Conservation (phyloP, 2,113 vertebrate genomes). For the Poeciliopsis occidentalis region DNA sequence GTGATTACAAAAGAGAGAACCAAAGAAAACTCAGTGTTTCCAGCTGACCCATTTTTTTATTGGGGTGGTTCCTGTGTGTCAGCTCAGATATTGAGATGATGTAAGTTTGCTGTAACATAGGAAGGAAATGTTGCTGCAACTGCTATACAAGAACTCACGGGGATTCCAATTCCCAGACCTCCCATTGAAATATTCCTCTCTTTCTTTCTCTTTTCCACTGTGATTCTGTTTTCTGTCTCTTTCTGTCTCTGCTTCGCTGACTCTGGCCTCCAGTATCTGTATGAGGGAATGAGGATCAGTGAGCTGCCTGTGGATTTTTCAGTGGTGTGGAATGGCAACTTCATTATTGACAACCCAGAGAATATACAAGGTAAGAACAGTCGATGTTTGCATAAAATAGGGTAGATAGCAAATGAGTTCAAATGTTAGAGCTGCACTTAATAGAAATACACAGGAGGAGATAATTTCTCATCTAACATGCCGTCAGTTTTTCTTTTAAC, state of each 20-base stretch:
- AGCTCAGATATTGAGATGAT: constrained; percentile 58
- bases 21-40: background rate
- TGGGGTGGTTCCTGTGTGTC: constrained; percentile 32
- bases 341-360: constrained; percentile 97
- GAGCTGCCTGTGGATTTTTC: constrained; percentile 96
- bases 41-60: constrained; percentile 4
- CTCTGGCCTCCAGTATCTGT: constrained; percentile 85
- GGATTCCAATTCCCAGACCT: constrained; percentile 25
- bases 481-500: constrained; percentile 5
- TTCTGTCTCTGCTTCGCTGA: background rate
- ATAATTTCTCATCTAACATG: constrained; percentile 1
- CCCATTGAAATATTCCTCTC: constrained; percentile 38
- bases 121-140: constrained; percentile 19
- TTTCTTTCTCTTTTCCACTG: constrained; percentile 17
- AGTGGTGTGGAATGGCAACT: constrained; percentile 98
- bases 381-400: constrained; percentile 1
- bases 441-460: background rate
- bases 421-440: background rate
- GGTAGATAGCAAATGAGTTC: background rate
- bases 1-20: constrained; percentile 46
- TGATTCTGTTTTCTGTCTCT: constrained; percentile 9
- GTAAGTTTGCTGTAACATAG: constrained; percentile 62
- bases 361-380: constrained; percentile 88
- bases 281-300: constrained; percentile 95
- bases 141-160: constrained; percentile 4